Percentiles rank a stretch among this genome's conserved stretches.
These are phyloP conservation scores for Streptopelia turtur DNA, from an alignment of 2,797 vertebrate genomes.

Conservation along the genomic window DNA sequence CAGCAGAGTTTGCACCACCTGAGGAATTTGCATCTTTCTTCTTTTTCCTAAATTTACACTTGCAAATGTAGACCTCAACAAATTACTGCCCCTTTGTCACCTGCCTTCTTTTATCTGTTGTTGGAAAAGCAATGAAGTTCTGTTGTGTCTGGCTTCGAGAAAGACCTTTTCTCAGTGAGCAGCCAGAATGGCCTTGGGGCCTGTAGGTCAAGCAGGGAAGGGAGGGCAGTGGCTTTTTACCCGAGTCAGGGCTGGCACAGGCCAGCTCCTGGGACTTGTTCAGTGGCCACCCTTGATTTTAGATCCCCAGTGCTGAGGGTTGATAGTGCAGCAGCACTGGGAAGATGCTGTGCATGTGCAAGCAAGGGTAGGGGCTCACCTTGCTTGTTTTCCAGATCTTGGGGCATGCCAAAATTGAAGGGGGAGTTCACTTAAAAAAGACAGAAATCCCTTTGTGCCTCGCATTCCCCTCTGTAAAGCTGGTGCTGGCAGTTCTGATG, in stretches of 20 bases:
- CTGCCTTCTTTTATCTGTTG: background rate
- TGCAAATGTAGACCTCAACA: background rate
- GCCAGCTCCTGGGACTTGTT: background rate
- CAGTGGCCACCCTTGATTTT: background rate
- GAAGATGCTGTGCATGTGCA: accelerated
- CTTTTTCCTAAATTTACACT: background rate
- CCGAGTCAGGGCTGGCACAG: background rate
- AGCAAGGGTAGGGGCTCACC: background rate
- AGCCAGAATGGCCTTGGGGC: background rate
- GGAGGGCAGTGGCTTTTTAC: background rate
- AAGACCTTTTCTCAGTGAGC: background rate
- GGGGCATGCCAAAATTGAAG: background rate
- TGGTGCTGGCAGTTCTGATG: background rate
- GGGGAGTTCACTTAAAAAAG: background rate
- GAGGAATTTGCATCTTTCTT: background rate
- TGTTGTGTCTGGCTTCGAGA: background rate
- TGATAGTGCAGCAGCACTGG: background rate
- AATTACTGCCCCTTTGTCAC: background rate
- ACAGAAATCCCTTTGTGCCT: background rate
- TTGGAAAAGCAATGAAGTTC: background rate
- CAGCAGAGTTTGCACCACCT: background rate
- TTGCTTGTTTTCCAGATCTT: background rate
- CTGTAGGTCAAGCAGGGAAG: background rate
- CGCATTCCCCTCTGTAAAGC: background rate
- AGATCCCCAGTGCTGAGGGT: background rate